phyloP scores from a whole-genome alignment of 2,797 vertebrate genomes.

The Ataeniobius toweri region DNA sequence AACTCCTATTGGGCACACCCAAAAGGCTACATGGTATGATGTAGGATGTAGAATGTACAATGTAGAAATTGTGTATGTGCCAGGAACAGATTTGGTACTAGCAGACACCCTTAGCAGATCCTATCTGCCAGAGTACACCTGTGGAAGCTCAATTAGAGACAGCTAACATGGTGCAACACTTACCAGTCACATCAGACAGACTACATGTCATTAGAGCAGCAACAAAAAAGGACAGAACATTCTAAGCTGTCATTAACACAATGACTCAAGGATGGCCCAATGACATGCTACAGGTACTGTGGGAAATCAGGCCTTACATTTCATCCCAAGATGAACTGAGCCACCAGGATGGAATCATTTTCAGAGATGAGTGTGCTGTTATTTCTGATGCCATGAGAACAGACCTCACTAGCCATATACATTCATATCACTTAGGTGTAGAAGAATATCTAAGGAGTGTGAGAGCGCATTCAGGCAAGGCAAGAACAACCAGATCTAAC shows the following conservation, averaged over 20 bases:
- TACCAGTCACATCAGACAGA: slow-evolving; percentile 22
- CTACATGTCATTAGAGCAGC: background rate
- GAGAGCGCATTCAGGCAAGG: no score
- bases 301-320: background rate
- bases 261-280: background rate
- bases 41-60: slow-evolving; percentile 26
- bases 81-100: slow-evolving; percentile 1
- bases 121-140: background rate
- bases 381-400: no score
- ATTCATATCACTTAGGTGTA: no score
- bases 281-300: background rate
- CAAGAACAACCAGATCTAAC: no score
- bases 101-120: slow-evolving; percentile 30
- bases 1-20: slow-evolving; percentile 9
- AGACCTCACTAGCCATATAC: no score
- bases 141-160: slow-evolving; percentile 11
- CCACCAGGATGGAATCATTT: slow-evolving; percentile 8
- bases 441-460: no score
- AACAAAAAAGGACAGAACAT: slow-evolving; percentile 1
- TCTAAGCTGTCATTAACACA: background rate
- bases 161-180: slow-evolving; percentile 25
- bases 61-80: slow-evolving; percentile 13
- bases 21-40: slow-evolving; percentile 39
- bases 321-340: slow-evolving; percentile 17
- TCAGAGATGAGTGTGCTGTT: background rate